phyloP scores from a whole-genome alignment of 2,888 invertebrate genomes.

The Caenorhabditis virilis region DNA sequence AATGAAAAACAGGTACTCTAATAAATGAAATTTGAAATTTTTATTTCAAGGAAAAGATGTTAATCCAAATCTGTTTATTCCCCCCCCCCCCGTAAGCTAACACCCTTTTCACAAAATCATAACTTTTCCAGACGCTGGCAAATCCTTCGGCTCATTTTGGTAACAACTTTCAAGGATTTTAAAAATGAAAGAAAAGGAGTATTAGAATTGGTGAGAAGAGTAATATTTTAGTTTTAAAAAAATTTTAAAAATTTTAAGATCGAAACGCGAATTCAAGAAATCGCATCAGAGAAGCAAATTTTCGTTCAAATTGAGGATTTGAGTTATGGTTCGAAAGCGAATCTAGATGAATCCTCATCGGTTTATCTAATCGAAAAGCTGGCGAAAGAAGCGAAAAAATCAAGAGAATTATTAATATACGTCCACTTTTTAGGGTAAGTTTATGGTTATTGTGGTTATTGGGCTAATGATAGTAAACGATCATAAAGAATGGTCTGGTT shows the following conservation, averaged over 20 bases:
- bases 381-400: slow-evolving; percentile 25
- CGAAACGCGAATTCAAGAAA: slow-evolving; percentile 26
- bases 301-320: slow-evolving; percentile 48
- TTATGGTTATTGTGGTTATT: not conserved
- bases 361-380: slow-evolving; percentile 36
- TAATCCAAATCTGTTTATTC: too few species aligned
- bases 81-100: too few species aligned
- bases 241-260: slow-evolving; percentile 25
- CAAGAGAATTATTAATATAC: not conserved
- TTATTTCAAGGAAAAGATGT: too few species aligned
- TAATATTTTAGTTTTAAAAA: not conserved
- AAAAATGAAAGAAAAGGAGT: slow-evolving; percentile 25
- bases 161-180: slow-evolving; percentile 47
- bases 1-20: too few species aligned
- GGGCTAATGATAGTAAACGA: not conserved
- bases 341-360: slow-evolving; percentile 30
- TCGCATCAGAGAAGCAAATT: slow-evolving; percentile 23
- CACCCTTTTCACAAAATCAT: not conserved
- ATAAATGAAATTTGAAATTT: too few species aligned
- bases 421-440: slow-evolving; percentile 9
- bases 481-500: too few species aligned
- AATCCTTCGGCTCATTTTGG: slow-evolving; percentile 33
- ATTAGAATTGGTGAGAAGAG: slow-evolving; percentile 14
- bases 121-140: slow-evolving; percentile 19
- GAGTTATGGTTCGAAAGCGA: slow-evolving; percentile 35